A percentile compares a stretch with the other conserved stretches of the same genome.
Conservation (phyloP, 2,888 invertebrate species). For the Cephus sareptanus region DNA sequence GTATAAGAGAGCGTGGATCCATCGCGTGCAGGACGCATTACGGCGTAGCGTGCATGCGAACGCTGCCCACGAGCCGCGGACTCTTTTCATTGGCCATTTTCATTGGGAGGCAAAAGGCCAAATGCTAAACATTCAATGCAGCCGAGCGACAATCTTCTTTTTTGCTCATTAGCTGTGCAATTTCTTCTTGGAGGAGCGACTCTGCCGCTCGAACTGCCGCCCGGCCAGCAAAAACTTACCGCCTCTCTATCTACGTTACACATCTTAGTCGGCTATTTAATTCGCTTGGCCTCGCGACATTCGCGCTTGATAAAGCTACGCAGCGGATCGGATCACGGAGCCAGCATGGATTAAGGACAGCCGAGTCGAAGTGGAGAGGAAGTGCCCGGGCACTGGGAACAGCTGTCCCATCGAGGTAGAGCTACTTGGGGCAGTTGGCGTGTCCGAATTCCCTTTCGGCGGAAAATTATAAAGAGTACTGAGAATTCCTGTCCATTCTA, state of each 20-base stretch:
- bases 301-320: neutral
- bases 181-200: neutral
- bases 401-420: neutral
- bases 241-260: neutral
- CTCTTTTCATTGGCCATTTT: conserved; percentile 1
- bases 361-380: neutral
- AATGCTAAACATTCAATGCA: neutral
- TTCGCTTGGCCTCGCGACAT: neutral
- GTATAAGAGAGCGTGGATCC: conserved; percentile 19
- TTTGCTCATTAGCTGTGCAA: conserved; percentile 27
- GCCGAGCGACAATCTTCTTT: conserved; percentile 19
- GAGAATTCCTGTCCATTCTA: neutral
- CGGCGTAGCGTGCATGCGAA: conserved; percentile 16
- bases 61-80: neutral
- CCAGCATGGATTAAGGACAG: neutral
- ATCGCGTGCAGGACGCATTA: conserved; percentile 23
- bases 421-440: neutral
- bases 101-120: neutral
- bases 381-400: neutral
- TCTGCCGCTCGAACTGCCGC: neutral
- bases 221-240: neutral
- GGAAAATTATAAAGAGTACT: neutral
- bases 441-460: neutral
- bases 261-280: neutral
- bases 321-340: neutral